Percentiles rank a stretch among this genome's conserved stretches.
Evolutionary conservation across 1,140 invertebrate genomes (phyloP).

Genomic region (Brachionus sp.): DNA sequence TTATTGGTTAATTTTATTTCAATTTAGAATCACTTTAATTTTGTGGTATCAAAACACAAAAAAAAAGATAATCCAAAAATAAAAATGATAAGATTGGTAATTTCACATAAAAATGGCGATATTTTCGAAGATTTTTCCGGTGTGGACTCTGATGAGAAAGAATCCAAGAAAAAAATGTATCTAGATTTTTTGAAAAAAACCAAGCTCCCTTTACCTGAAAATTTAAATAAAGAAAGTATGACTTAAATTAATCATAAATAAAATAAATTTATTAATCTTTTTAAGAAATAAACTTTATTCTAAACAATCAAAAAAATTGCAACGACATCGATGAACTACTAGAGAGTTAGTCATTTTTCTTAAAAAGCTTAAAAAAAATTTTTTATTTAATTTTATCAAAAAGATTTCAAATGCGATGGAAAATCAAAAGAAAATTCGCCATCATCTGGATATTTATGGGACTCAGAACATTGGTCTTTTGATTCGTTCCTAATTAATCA

Average conservation of each 20-base stretch:
- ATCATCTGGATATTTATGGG: neutral
- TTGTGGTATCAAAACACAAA: neutral
- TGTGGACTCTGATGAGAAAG: neutral
- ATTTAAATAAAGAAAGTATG: neutral
- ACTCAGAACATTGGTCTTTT: neutral
- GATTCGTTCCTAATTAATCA: neutral
- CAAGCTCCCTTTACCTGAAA: neutral
- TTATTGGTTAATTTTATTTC: no score
- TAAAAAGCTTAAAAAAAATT: neutral
- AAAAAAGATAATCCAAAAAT: neutral
- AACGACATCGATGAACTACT: neutral
- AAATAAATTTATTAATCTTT: neutral
- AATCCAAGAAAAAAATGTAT: neutral
- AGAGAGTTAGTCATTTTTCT: no score
- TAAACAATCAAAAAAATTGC: neutral
- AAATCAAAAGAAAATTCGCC: neutral
- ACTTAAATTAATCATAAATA: neutral
- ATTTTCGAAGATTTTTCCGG: neutral
- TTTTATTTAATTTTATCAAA: neutral
- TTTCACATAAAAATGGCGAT: neutral
- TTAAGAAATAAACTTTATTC: neutral
- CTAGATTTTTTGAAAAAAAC: neutral
- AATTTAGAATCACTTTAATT: neutral
- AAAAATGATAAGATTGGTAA: neutral
- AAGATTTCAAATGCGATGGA: neutral